Evolutionary conservation across 2,113 vertebrate genomes (phyloP).

Genomic region (Brachirus orientalis): DNA sequence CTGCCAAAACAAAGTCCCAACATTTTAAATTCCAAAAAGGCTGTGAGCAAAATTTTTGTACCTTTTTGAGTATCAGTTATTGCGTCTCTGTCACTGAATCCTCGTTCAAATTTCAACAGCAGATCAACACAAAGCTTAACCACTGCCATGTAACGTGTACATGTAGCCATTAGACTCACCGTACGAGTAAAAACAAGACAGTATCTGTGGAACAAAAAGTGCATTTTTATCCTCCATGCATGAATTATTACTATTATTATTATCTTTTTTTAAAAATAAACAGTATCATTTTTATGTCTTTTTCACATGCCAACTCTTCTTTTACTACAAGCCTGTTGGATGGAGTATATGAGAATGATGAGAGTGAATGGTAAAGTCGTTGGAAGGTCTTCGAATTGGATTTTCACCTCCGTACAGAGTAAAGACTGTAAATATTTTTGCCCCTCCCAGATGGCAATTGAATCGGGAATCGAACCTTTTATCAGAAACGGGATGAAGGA

Average conservation of each 20-base stretch:
- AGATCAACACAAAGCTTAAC: constrained; percentile 46
- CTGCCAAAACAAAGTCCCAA: constrained; percentile 48
- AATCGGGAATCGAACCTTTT: not conserved
- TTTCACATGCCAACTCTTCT: constrained; percentile 22
- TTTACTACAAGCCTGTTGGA: constrained; percentile 14
- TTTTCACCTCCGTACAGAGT: not conserved
- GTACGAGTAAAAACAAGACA: constrained; percentile 4
- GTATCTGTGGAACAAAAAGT: not conserved
- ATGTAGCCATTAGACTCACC: constrained; percentile 9
- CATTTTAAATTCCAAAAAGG: not conserved
- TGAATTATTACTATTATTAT: not conserved
- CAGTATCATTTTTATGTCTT: constrained; percentile 14
- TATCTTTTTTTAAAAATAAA: not conserved
- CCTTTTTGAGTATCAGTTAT: not conserved
- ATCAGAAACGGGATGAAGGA: not conserved
- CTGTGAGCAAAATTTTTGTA: not conserved
- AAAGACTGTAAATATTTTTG: constrained; percentile 27
- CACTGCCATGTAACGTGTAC: constrained; percentile 71
- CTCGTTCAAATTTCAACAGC: not conserved
- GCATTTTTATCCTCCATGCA: not conserved
- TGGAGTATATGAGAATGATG: not conserved
- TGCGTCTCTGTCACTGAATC: not conserved
- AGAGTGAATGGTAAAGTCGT: constrained; percentile 5
- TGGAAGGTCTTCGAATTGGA: not conserved
- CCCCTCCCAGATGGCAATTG: constrained; percentile 1